Percentiles rank a stretch among this genome's conserved stretches.
These are phyloP conservation scores for Pempheris klunzingeri DNA, from an alignment of 2,797 vertebrate genomes.

Conservation along the genomic window DNA sequence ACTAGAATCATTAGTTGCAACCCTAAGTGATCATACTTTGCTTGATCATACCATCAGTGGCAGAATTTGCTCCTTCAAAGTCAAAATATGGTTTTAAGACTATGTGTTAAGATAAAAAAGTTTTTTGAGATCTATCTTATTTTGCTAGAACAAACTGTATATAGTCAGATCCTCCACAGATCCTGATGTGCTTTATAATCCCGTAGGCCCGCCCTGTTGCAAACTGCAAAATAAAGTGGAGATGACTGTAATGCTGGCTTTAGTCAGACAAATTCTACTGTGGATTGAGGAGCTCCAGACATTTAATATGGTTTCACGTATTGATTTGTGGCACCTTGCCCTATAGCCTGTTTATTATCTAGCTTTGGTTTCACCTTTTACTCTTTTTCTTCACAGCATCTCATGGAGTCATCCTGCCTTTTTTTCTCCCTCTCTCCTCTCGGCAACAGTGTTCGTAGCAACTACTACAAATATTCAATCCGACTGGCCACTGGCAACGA, in stretches of 20 bases:
- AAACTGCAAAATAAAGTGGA: slow-evolving; percentile 63
- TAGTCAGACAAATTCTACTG: slow-evolving; percentile 80
- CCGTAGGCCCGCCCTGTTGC: slow-evolving; percentile 35
- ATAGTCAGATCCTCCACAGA: slow-evolving; percentile 12
- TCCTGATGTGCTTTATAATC: slow-evolving; percentile 29
- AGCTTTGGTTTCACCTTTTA: slow-evolving; percentile 78
- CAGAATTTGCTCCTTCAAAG: neutral
- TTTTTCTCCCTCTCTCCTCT: slow-evolving; percentile 34
- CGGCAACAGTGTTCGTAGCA: slow-evolving; percentile 53
- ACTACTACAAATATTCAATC: slow-evolving; percentile 65
- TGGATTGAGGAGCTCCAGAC: slow-evolving; percentile 80
- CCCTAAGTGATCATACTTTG: neutral
- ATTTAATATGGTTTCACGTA: slow-evolving; percentile 83
- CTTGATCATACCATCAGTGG: neutral
- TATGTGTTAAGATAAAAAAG: neutral
- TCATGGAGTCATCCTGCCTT: slow-evolving; percentile 55
- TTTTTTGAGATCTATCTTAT: neutral
- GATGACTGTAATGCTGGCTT: slow-evolving; percentile 70
- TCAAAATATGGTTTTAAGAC: neutral
- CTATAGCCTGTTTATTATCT: slow-evolving; percentile 79
- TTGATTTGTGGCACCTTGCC: slow-evolving; percentile 77
- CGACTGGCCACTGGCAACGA: slow-evolving; percentile 49
- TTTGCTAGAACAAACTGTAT: slow-evolving; percentile 14
- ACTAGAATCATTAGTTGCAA: neutral
- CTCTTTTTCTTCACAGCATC: slow-evolving; percentile 62